Evolutionary conservation across 2,797 vertebrate species (phyloP).

Genomic region (Cottoperca gobio): DNA sequence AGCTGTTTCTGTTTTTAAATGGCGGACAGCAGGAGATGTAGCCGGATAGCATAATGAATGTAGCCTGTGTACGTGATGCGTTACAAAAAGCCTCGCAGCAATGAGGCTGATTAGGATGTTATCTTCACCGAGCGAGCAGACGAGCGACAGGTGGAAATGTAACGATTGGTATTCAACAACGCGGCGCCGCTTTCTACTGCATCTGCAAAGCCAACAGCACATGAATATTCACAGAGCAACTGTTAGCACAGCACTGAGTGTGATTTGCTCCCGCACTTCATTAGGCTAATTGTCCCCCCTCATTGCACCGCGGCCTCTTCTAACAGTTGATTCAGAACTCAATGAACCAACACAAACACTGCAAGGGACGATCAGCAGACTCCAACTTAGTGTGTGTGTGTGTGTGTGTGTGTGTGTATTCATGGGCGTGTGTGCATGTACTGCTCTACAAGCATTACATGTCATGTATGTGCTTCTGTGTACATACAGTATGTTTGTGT

Average conservation of each 20-base stretch:
- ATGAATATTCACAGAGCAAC: constrained; percentile 85
- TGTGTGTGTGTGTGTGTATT: constrained; percentile 21
- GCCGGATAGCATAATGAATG: constrained; percentile 53
- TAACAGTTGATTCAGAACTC: constrained; percentile 80
- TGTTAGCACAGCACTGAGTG: constrained; percentile 82
- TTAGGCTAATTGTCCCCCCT: constrained; percentile 84
- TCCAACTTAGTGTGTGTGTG: constrained; percentile 41
- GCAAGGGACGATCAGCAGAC: constrained; percentile 37
- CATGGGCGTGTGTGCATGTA: constrained; percentile 4
- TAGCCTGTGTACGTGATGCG: constrained; percentile 38
- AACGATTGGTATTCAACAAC: constrained; percentile 84
- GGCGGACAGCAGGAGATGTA: constrained; percentile 23
- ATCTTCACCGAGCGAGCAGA: constrained; percentile 60
- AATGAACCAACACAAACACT: constrained; percentile 78
- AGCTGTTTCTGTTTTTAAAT: constrained; percentile 21
- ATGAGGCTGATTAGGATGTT: constrained; percentile 69
- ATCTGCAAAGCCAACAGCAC: constrained; percentile 73
- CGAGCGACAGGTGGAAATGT: constrained; percentile 76
- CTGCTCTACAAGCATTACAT: constrained; percentile 12
- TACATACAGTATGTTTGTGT: constrained; percentile 14
- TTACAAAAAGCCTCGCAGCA: constrained; percentile 64
- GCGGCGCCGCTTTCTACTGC: constrained; percentile 69
- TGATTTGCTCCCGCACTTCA: constrained; percentile 81
- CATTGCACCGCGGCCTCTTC: constrained; percentile 72
- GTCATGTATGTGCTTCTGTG: constrained; percentile 5